These are phyloP conservation scores for Latrodectus elegans DNA, from an alignment of 2,888 invertebrate genomes.

Conservation along the genomic window DNA sequence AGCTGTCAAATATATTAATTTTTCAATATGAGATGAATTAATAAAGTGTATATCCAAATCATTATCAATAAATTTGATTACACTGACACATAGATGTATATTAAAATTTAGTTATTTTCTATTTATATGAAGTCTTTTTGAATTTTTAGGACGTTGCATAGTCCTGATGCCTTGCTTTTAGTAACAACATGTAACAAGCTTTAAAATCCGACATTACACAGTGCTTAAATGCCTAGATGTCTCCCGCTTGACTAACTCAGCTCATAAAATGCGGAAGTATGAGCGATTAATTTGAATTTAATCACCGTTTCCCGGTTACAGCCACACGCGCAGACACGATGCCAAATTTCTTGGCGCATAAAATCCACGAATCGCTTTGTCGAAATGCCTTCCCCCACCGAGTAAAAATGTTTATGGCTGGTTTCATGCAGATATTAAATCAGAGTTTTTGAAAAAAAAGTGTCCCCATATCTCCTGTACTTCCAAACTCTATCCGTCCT, in stretches of 20 bases:
- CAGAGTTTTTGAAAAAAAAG: background rate
- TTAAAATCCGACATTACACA: background rate
- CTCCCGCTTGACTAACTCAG: slow-evolving; percentile 13
- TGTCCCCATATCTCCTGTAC: background rate
- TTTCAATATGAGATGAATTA: too few species aligned
- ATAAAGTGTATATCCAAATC: too few species aligned
- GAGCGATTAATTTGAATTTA: slow-evolving; percentile 48
- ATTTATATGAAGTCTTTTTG: too few species aligned
- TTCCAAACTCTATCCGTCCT: background rate
- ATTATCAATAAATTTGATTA: too few species aligned
- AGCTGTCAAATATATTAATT: too few species aligned
- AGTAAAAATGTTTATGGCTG: slow-evolving; percentile 22
- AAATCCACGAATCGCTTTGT: slow-evolving; percentile 14
- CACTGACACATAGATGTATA: too few species aligned
- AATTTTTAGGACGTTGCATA: too few species aligned
- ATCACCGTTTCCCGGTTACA: slow-evolving; percentile 15
- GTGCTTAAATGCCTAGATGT: slow-evolving; percentile 5
- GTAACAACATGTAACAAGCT: background rate
- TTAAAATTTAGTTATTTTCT: too few species aligned
- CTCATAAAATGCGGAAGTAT: slow-evolving; percentile 31
- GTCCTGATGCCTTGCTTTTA: background rate
- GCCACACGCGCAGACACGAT: slow-evolving; percentile 1
- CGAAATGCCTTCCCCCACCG: background rate
- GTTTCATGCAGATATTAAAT: slow-evolving; percentile 22
- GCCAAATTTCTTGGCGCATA: slow-evolving; percentile 17